Base-by-base conservation (phyloP, 2,888 invertebrate genomes). In the Drepanosiphum platanoidis region DNA sequence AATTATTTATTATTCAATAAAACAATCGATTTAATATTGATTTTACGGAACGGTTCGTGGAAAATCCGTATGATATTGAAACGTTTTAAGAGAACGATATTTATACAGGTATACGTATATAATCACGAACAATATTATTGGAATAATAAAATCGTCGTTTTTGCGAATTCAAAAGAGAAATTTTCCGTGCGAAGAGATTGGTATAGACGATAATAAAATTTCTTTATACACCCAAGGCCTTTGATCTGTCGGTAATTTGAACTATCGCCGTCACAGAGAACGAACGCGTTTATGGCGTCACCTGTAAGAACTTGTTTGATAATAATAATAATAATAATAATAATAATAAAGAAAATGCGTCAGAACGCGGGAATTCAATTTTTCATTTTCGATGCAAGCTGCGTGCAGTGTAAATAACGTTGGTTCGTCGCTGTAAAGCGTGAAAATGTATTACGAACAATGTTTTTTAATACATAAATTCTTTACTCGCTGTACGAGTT, bases 181-280 rank as follows among this genome's bases (percentile, higher is more conserved):
- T 42, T 9, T 42, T 42, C 42, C 42, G 27, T 61, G 9, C 61
- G 61, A 9, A 61, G 61, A n/a, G n/a, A 61, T 18, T 22, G 22
- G 2, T 13, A 7, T 5, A 1, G n/a, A 11, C 7, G n/a, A 13
- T 75, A 74, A 74, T 36, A 27, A 13, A 58, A 36, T 36, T 58
- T 58, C 58, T n/a, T n/a, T n/a, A n/a, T n/a, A n/a, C n/a, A n/a
- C 8, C 11, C 34, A 36, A 58, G 8, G 27, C 15, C 58, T 75
- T 75, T 75, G 75, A 75, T 75, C 75, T 34, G 7, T 32, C 1
- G 22, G 74, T 58, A 75, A 75, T 75, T 58, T 13, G 34, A 52
- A 34, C 5, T 11, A 34, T n/a, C 66, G 15, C n/a, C 52, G 34
- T 52, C 34, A 52, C n/a, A n/a, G 11, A 75, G 34, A 75, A 13